phyloP scores from a whole-genome alignment of 2,113 vertebrate species.

The Circaetus cinerascens region DNA sequence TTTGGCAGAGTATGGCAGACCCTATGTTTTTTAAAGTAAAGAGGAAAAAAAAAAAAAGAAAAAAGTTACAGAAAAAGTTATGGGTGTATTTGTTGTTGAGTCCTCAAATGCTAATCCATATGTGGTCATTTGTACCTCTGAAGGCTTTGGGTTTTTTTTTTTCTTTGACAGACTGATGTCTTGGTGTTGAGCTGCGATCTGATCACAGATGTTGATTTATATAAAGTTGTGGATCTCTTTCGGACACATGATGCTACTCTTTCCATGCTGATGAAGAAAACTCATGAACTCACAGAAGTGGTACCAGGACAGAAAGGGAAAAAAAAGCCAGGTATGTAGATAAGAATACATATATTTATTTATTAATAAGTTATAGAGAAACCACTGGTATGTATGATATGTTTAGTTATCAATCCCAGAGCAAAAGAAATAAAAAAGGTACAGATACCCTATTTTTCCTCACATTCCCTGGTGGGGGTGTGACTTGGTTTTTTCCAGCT shows the following conservation, averaged over 20 bases:
- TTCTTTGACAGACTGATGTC: slow-evolving; percentile 85
- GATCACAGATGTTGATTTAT: slow-evolving; percentile 92
- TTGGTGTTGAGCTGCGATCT: slow-evolving; percentile 95
- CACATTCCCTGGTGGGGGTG: neutral
- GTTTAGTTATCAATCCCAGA: neutral
- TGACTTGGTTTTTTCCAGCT: slow-evolving; percentile 26
- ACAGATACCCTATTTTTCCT: neutral
- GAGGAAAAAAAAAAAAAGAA: neutral
- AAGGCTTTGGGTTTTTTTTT: neutral
- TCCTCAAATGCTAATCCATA: neutral
- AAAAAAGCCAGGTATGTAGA: slow-evolving; percentile 87
- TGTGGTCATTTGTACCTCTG: neutral
- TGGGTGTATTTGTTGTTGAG: neutral
- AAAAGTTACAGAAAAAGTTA: neutral
- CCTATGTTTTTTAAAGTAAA: neutral
- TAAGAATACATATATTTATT: neutral
- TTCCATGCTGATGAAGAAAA: slow-evolving; percentile 94
- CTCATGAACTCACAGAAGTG: slow-evolving; percentile 83
- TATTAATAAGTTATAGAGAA: neutral
- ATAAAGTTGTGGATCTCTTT: slow-evolving; percentile 96
- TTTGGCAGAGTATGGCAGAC: neutral
- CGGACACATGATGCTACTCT: slow-evolving; percentile 92
- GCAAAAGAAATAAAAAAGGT: neutral
- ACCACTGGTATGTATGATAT: neutral
- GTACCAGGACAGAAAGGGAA: slow-evolving; percentile 95